Evolutionary conservation across 2,113 vertebrate species (phyloP).

Genomic region (Ophthalmolycus amberensis): DNA sequence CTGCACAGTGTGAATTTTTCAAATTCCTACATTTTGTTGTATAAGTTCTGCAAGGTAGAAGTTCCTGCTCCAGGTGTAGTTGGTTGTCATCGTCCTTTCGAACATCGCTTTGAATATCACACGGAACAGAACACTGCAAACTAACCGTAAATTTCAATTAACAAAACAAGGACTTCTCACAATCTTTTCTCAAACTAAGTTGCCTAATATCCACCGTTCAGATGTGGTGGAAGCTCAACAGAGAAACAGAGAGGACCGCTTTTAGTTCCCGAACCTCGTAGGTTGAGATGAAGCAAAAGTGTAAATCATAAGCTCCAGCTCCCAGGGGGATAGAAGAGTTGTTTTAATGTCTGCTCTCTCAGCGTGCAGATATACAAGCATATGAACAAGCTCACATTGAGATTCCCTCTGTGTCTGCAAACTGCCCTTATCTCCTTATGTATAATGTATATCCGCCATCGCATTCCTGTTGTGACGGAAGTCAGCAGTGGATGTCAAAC

Average conservation of each 20-base stretch:
- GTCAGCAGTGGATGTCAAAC: constrained; percentile 28
- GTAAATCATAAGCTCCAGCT: neutral
- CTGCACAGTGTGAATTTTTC: neutral
- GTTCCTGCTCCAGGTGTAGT: neutral
- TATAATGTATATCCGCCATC: constrained; percentile 31
- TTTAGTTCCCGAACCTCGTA: neutral
- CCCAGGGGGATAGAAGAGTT: neutral
- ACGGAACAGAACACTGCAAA: neutral
- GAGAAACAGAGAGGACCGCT: neutral
- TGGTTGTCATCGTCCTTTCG: neutral
- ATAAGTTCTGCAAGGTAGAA: neutral
- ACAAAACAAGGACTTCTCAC: neutral
- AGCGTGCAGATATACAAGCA: neutral
- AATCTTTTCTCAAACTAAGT: neutral
- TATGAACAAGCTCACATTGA: constrained; percentile 34
- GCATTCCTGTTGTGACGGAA: constrained; percentile 19
- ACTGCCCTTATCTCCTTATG: constrained; percentile 34
- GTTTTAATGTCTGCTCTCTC: neutral
- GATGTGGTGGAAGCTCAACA: neutral
- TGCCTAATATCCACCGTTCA: too few relatives aligned
- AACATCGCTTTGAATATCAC: neutral
- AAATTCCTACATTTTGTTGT: neutral
- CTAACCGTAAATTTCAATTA: neutral
- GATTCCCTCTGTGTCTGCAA: neutral
- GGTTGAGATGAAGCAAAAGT: neutral